These are phyloP conservation scores for Pangasius djambal DNA, from an alignment of 2,797 vertebrate genomes.

Conservation along the genomic window DNA sequence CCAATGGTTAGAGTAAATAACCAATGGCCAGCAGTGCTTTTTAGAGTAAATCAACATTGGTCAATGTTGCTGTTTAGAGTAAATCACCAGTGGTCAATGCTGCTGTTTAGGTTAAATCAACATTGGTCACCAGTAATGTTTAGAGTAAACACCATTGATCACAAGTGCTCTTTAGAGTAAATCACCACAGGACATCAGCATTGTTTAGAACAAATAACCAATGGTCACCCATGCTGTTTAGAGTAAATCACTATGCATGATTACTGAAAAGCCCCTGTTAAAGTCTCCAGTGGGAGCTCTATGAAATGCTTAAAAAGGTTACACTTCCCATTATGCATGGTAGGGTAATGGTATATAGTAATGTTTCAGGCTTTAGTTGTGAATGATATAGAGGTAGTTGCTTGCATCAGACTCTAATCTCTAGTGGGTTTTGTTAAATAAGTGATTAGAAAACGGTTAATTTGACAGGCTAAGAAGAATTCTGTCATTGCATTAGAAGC, in stretches of 20 bases:
- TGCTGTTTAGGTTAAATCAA: neutral
- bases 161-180: neutral
- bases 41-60: too few species aligned
- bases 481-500: neutral
- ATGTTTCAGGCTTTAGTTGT: neutral
- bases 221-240: neutral
- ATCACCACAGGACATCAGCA: too few species aligned
- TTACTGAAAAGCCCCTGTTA: neutral
- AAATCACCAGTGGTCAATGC: neutral
- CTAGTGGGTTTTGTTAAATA: neutral
- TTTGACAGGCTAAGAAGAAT: neutral
- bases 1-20: neutral
- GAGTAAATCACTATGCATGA: neutral
- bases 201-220: neutral
- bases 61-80: neutral
- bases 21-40: too few species aligned
- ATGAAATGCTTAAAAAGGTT: neutral
- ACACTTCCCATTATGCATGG: neutral
- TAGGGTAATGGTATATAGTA: neutral
- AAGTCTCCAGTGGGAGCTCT: neutral
- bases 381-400: neutral
- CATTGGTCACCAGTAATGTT: neutral
- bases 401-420: neutral
- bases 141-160: neutral
- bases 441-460: neutral